Evolutionary conservation across 2,888 invertebrate species (phyloP).

Genomic region (Pollenia amentaria): DNA sequence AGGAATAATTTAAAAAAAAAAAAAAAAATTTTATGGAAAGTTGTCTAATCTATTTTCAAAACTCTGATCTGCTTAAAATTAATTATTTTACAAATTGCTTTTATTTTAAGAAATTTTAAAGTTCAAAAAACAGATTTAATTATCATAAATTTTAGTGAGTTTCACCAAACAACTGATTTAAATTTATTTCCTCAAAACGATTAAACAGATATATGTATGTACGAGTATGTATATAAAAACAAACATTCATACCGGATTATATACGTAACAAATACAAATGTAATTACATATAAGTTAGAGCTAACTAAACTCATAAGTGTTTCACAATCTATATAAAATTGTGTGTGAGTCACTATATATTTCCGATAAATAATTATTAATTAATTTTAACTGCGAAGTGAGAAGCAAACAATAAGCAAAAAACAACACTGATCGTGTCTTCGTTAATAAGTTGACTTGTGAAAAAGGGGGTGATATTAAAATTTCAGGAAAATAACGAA

Average conservation of each 20-base stretch:
- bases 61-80: neutral
- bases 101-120: neutral
- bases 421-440: neutral
- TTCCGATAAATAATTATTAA: conserved; percentile 16
- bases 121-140: neutral
- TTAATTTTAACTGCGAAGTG: neutral
- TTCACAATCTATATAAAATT: neutral
- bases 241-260: neutral
- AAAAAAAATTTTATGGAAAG: too few species aligned
- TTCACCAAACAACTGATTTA: neutral
- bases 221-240: neutral
- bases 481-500: conserved; percentile 27
- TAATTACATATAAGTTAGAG: neutral
- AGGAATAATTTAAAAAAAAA: too few species aligned
- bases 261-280: neutral
- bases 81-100: neutral
- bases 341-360: conserved; percentile 29
- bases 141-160: neutral
- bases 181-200: neutral
- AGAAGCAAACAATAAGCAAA: neutral
- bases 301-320: conserved; percentile 3
- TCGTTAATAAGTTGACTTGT: neutral
- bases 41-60: neutral
- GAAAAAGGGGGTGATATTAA: conserved; percentile 27
- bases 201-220: neutral